Conservation (phyloP, 37 sponge, comb jelly and placozoan species). For the Chondrosia reniformis region DNA sequence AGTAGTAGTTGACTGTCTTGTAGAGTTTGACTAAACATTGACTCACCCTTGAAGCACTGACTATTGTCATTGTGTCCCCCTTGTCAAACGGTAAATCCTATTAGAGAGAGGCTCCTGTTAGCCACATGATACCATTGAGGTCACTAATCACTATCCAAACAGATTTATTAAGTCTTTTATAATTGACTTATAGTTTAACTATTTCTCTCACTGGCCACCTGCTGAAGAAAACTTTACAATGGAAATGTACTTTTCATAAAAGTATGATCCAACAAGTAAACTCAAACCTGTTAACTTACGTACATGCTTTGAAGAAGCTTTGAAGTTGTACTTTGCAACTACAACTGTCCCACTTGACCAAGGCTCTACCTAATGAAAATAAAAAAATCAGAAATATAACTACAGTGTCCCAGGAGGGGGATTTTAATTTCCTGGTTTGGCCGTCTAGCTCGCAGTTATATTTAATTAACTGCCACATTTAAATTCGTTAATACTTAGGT, state of each 20-base stretch:
- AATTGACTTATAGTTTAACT: background rate
- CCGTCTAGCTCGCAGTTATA: too few species aligned
- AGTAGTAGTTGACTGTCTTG: too few species aligned
- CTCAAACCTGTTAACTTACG: too few species aligned
- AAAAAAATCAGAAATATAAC: too few species aligned
- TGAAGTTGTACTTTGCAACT: background rate
- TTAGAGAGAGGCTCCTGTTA: background rate
- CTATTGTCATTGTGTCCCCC: conserved; percentile 73
- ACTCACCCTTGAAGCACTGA: conserved; percentile 61
- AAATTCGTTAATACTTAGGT: too few species aligned
- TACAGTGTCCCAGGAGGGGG: too few species aligned
- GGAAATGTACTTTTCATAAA: background rate
- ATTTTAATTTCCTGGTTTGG: too few species aligned
- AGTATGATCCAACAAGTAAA: too few species aligned
- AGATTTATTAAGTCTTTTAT: too few species aligned
- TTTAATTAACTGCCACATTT: too few species aligned
- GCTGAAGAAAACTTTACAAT: background rate
- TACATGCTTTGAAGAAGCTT: conserved; percentile 56
- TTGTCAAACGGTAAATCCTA: conserved; percentile 83
- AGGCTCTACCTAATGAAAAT: too few species aligned
- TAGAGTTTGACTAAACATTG: background rate
- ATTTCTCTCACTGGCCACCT: background rate
- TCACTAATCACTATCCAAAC: too few species aligned
- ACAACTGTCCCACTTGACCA: background rate
- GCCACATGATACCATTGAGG: background rate